Conservation (phyloP, 1,140 invertebrate genomes). For the Calephelis virginiensis region DNA sequence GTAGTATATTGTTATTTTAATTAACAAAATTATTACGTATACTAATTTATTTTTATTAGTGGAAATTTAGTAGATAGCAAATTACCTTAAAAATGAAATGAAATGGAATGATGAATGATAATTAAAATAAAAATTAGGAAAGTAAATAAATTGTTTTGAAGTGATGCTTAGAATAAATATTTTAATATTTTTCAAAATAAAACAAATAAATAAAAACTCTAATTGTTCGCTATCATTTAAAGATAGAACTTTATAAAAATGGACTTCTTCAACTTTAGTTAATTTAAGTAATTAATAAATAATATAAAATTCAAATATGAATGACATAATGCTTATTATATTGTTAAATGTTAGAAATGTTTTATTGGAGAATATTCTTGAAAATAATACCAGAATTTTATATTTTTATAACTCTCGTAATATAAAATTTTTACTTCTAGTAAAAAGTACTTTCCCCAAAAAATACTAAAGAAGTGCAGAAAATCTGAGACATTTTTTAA, state of each 20-base stretch:
- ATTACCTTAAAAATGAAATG: conserved; percentile 31
- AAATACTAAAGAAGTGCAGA: too few relatives aligned
- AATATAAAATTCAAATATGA: too few relatives aligned
- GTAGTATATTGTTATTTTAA: conserved; percentile 31
- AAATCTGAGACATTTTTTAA: too few relatives aligned
- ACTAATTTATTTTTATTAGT: conserved; percentile 22
- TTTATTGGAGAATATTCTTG: too few relatives aligned
- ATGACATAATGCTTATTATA: too few relatives aligned
- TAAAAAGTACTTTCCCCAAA: too few relatives aligned
- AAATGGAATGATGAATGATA: conserved; percentile 26
- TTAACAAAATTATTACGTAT: conserved; percentile 30
- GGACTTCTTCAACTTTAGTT: conserved; percentile 4
- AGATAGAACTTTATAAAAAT: conserved; percentile 10
- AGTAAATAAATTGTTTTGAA: conserved; percentile 45
- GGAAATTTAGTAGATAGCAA: conserved; percentile 24
- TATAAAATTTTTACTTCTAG: too few relatives aligned
- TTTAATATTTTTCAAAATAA: conserved; percentile 24
- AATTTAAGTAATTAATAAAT: too few relatives aligned
- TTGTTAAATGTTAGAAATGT: too few relatives aligned
- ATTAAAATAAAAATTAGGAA: conserved; percentile 21
- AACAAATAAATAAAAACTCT: conserved; percentile 26
- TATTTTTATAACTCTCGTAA: too few relatives aligned
- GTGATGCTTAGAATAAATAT: conserved; percentile 60
- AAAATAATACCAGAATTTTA: too few relatives aligned
- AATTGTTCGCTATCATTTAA: conserved; percentile 22